Percentiles rank a stretch among this genome's conserved stretches.
phyloP scores from a whole-genome alignment of 2,797 vertebrate species.

The Microctenopoma stevenorrisi region DNA sequence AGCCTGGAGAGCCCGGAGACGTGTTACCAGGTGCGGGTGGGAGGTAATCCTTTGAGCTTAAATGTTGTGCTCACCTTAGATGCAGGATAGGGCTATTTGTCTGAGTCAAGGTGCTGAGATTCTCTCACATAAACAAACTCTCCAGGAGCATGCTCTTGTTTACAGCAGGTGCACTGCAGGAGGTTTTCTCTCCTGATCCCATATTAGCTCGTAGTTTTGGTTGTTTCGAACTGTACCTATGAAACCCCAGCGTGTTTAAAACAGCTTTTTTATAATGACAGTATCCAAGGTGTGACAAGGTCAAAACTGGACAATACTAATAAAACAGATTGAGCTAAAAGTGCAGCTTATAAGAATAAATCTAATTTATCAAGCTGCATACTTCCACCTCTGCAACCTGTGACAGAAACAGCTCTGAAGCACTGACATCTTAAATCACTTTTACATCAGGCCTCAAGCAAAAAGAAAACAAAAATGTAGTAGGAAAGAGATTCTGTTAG shows the following conservation, averaged over 20 bases:
- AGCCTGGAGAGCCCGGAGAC: slow-evolving; percentile 22
- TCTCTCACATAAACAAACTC: slow-evolving; percentile 42
- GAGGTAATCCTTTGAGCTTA: slow-evolving; percentile 57
- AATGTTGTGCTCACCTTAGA: slow-evolving; percentile 42
- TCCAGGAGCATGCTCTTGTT: slow-evolving; percentile 22
- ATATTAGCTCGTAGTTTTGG: not conserved
- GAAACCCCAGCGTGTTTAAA: not conserved
- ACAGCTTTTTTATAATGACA: not conserved
- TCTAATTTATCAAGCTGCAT: not conserved
- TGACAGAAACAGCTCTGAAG: no score
- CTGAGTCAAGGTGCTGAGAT: slow-evolving; percentile 25
- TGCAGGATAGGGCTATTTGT: slow-evolving; percentile 49
- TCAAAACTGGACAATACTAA: not conserved
- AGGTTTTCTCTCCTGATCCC: not conserved
- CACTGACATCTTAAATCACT: no score
- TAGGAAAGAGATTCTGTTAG: not conserved
- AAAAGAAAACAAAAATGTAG: not conserved
- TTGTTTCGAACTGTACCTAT: not conserved
- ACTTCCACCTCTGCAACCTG: no score
- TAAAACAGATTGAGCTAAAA: not conserved
- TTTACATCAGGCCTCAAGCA: not conserved
- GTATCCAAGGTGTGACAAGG: not conserved
- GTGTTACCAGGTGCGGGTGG: slow-evolving; percentile 31
- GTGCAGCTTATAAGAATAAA: not conserved
- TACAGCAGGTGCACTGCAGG: slow-evolving; percentile 23